Evolutionary conservation across 2,113 vertebrate genomes (phyloP).

Genomic region (Periophthalmus modestus): DNA sequence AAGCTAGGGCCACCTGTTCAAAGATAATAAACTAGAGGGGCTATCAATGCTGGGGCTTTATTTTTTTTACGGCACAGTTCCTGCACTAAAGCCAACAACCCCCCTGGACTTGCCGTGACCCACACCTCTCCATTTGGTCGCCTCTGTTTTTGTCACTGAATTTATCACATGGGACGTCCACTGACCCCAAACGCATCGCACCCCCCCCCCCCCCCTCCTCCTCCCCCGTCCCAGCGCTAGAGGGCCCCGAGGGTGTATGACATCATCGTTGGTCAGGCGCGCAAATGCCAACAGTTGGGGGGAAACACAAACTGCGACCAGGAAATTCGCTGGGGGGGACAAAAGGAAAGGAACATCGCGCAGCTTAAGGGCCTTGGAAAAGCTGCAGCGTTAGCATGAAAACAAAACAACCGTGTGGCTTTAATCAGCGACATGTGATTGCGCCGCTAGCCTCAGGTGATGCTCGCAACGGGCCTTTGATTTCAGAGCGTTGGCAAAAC

Average conservation of each 20-base stretch:
- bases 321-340: conserved; percentile 50
- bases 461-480: conserved; percentile 19
- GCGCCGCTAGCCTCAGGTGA: conserved; percentile 28
- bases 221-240: not conserved
- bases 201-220: conserved; percentile 41
- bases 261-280: conserved; percentile 65
- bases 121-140: conserved; percentile 38
- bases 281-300: conserved; percentile 52
- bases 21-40: conserved; percentile 75
- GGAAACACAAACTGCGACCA: conserved; percentile 45
- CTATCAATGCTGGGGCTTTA: conserved; percentile 61
- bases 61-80: conserved; percentile 70
- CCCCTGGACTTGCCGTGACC: conserved; percentile 18
- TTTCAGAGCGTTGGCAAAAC: conserved; percentile 8
- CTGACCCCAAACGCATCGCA: conserved; percentile 46
- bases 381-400: conserved; percentile 33
- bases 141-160: conserved; percentile 60
- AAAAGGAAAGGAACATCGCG: conserved; percentile 32
- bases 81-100: conserved; percentile 64
- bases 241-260: conserved; percentile 57
- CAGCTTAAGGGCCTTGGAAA: conserved; percentile 26
- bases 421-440: conserved; percentile 30
- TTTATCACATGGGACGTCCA: conserved; percentile 71
- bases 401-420: conserved; percentile 19
- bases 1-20: conserved; percentile 73